phyloP scores from a whole-genome alignment of 2,888 invertebrate genomes.

The Neria commutata region DNA sequence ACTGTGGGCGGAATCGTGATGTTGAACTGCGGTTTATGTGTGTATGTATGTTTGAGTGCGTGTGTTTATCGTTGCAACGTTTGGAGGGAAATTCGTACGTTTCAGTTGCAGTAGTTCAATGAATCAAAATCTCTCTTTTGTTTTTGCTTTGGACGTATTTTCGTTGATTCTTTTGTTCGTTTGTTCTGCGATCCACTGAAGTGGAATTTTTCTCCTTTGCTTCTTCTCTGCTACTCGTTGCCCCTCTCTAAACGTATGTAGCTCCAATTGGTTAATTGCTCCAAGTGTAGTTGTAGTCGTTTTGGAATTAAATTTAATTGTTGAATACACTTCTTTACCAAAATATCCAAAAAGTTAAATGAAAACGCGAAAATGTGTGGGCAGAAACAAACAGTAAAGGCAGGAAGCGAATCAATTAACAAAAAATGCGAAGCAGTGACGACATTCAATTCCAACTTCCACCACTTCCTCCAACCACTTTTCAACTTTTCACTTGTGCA shows the following conservation, averaged over 20 bases:
- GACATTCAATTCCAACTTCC: conserved; percentile 34
- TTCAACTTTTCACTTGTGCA: background rate
- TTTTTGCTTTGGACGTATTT: conserved; percentile 36
- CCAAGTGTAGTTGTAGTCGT: too few relatives aligned
- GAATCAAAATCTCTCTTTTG: conserved; percentile 24
- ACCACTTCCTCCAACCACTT: background rate
- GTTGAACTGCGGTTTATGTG: conserved; percentile 27
- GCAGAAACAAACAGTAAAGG: conserved; percentile 1
- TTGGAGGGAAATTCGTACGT: conserved; percentile 50
- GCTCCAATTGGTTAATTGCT: conserved; percentile 26
- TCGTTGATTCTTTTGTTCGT: conserved; percentile 26
- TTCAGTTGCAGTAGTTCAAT: background rate
- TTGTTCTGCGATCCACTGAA: background rate
- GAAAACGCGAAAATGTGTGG: background rate
- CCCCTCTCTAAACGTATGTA: conserved; percentile 1
- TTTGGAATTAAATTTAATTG: conserved; percentile 25
- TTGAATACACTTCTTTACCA: conserved; percentile 9
- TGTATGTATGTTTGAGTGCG: conserved; percentile 17
- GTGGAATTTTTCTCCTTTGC: conserved; percentile 3
- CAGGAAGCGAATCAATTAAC: conserved; percentile 23
- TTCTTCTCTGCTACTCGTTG: conserved; percentile 27
- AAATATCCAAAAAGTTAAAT: conserved; percentile 11
- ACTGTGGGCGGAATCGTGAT: conserved; percentile 53
- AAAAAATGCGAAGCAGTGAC: conserved; percentile 24
- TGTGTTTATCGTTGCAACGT: conserved; percentile 33